Base-by-base conservation (phyloP, 2,888 invertebrate species). In the Ceramica pisi region DNA sequence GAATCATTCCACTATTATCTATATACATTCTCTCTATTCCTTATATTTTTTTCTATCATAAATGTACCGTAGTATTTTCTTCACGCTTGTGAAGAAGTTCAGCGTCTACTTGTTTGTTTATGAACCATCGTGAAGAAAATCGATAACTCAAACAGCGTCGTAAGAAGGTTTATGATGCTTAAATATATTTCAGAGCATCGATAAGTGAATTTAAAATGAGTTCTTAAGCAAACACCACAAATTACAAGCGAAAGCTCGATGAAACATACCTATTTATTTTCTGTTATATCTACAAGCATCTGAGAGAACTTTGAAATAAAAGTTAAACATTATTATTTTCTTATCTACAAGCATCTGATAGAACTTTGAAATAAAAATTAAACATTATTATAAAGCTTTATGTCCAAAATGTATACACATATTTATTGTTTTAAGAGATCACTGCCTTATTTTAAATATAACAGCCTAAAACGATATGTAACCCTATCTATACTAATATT, bases 131-230 rank as follows among this genome's bases (percentile, higher is more conserved):
- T 5, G 3, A 57, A 6, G 14, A 14, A 59, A 26, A 73, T 51
- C 38, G 19, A 59, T 53, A 38, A 7, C 6, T 14, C 16, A 14
- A 76, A 51, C 38, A 46, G n/a, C 50, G 21, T 46, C 67, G 21
- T 35, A 67, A 10, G 38, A 26, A 31, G 51, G 21, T 59, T 46
- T 51, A 51, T 26, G 50, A 57, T 66, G 50, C 48, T n/a, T 8
- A 41, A 35, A 57, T 57, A 57, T 41, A 44, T 66, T 57, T 44
- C 35, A 75, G n/a, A 66, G 19, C 8, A 56, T 41, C 48, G 35
- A 19, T 44, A 75, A 75, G 56, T 57, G 5, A 41, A 75, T 66
- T 75, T 3, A 50, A 66, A 72, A 73, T 68, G 67, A 67, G 77
- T 50, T 66, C 55, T 14, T 75, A 66, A 5, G 48, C 21, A 50